phyloP scores from a whole-genome alignment of 2,113 vertebrate species.

The Porphyrio hochstetteri region DNA sequence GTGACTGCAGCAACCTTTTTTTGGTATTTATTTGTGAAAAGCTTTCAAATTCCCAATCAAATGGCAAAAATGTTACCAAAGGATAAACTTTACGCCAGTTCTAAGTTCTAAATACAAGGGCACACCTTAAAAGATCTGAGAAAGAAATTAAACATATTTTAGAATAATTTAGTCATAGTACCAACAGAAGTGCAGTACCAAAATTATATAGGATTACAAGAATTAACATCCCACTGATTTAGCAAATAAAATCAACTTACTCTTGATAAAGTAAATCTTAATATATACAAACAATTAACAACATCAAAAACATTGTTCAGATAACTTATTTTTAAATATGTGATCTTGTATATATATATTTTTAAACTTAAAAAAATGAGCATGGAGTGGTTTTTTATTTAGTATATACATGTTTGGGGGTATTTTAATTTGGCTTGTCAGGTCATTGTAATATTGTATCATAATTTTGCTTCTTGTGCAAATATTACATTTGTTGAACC shows the following conservation, averaged over 20 bases:
- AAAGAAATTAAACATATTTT: slow-evolving; percentile 32
- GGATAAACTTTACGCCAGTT: slow-evolving; percentile 18
- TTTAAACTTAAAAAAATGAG: slow-evolving; percentile 33
- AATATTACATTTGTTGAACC: not conserved
- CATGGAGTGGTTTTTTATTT: slow-evolving; percentile 1
- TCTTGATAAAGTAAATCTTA: slow-evolving; percentile 56
- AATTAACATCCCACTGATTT: slow-evolving; percentile 50
- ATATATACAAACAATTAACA: slow-evolving; percentile 55
- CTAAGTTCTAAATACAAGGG: slow-evolving; percentile 27
- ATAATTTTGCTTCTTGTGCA: not conserved
- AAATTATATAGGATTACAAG: slow-evolving; percentile 63
- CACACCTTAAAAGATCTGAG: slow-evolving; percentile 28
- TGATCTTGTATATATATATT: not conserved
- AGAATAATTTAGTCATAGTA: not conserved
- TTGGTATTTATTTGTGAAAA: not conserved
- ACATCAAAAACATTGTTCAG: slow-evolving; percentile 50
- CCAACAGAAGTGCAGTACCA: slow-evolving; percentile 41
- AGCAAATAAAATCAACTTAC: slow-evolving; percentile 66
- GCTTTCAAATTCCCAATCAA: slow-evolving; percentile 41
- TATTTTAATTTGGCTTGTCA: not conserved
- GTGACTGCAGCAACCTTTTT: not conserved
- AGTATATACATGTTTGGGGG: not conserved
- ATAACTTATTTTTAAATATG: slow-evolving; percentile 54
- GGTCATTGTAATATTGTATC: not conserved
- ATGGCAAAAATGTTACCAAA: slow-evolving; percentile 32